phyloP scores from a whole-genome alignment of 2,888 invertebrate genomes.

The Drosophila buzzatii region DNA sequence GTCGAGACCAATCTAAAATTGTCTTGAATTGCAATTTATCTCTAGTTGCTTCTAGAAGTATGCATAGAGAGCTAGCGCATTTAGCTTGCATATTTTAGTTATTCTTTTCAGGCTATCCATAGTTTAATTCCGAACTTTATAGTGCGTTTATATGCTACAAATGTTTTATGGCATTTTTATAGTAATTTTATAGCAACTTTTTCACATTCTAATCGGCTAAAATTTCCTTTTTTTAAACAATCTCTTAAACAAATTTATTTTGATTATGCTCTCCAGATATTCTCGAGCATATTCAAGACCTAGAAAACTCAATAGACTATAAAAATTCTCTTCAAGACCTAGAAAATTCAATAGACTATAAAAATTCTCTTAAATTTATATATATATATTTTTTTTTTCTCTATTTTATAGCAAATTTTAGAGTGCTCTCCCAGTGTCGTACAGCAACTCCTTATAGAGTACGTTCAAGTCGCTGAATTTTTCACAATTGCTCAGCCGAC shows the following conservation, averaged over 20 bases:
- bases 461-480: slow-evolving; percentile 1
- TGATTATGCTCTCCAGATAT: not conserved
- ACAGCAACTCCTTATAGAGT: slow-evolving; percentile 8
- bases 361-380: not conserved
- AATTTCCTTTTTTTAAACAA: not conserved
- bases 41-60: not conserved
- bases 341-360: not conserved
- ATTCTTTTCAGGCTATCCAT: not conserved
- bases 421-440: not conserved
- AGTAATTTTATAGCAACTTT: too few species aligned
- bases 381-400: too few species aligned
- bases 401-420: not conserved
- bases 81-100: not conserved
- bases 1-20: not conserved
- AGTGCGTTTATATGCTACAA: too few species aligned
- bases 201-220: not conserved
- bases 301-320: not conserved
- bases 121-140: not conserved
- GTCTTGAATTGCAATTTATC: not conserved
- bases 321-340: not conserved
- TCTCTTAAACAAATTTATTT: not conserved
- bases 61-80: not conserved
- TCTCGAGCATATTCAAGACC: not conserved
- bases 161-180: not conserved
- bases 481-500: not conserved